Evolutionary conservation across 2,113 vertebrate species (phyloP), one percentile per base, ranked within the genome.

Genomic region (Rhynchopsitta pachyrhyncha): DNA sequence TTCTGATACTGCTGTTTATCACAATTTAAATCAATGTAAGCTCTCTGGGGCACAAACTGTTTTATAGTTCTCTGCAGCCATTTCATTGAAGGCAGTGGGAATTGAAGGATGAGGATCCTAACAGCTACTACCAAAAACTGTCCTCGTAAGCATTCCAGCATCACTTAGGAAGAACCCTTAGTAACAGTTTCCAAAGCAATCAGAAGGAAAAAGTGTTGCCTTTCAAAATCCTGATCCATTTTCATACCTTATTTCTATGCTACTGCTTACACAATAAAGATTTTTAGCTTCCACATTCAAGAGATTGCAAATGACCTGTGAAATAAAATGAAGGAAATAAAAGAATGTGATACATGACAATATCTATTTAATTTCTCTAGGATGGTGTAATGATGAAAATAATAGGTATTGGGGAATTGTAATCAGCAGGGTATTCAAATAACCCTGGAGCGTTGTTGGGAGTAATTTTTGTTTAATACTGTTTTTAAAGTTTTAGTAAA

Each of bases 281-380:
- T 74, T 69, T 95, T 77, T 77, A 83, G 53, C 60, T 90, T 93
- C 60, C 42, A 64, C 59, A 60, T 83, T 92, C 55, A 94, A 85
- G 47, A 80, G 73, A 77, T n/a, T 93, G 76, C 50, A 92, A 96
- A 95, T 82, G 81, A 92, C 63, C 90, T 94, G 75, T 92, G 90
- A 94, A 95, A 93, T 92, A 93, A 90, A 87, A 83, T 63, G 55
- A 82, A 85, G n/a, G 57, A 84, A 95, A 87, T 79, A 92, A 77
- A 16, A 59, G 75, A 88, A 92, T 18, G 41, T 74, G 50, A 82
- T 79, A 44, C 31, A 62, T 39, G 39, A 66, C 49, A 82, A 87
- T 62, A 77, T 27, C 37, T 76, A 57, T 79, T 92, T 92, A 74
- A 91, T 80, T 93, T 92, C 44, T 82, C 57, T 42, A 25, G 62